phyloP scores from a whole-genome alignment of 2,797 vertebrate genomes.

The Tiaroga cobitis region DNA sequence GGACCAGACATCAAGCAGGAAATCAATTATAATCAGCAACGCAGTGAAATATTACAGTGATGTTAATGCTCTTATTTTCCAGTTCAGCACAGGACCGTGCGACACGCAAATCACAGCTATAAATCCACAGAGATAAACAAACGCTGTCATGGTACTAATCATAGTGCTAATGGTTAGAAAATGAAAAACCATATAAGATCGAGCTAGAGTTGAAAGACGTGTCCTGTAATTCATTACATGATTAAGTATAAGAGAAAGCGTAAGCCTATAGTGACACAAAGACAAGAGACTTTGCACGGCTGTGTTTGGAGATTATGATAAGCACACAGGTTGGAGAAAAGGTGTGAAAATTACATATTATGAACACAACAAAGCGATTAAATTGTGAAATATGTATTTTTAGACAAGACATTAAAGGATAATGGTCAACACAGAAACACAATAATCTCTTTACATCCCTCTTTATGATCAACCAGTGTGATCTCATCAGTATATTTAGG shows the following conservation, averaged over 20 bases:
- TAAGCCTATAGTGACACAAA: constrained; percentile 9
- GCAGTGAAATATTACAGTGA: constrained; percentile 41
- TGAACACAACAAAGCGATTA: background rate
- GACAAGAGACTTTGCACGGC: constrained; percentile 13
- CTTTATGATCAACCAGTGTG: background rate
- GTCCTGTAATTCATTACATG: constrained; percentile 26
- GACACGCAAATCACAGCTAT: constrained; percentile 31
- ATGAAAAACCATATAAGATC: constrained; percentile 23
- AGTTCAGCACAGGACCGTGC: constrained; percentile 9
- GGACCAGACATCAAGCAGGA: constrained; percentile 22
- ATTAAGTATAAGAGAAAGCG: constrained; percentile 12
- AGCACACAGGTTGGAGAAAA: background rate
- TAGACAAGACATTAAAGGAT: constrained; percentile 1
- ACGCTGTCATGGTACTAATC: constrained; percentile 22
- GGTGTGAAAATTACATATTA: constrained; percentile 1
- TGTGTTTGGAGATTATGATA: background rate
- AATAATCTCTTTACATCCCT: background rate
- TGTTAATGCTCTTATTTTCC: constrained; percentile 44
- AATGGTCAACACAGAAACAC: constrained; percentile 6
- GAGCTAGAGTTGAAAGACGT: constrained; percentile 25
- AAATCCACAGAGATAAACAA: constrained; percentile 41
- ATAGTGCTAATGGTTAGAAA: constrained; percentile 36
- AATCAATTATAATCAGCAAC: constrained; percentile 46
- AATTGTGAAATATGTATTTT: constrained; percentile 13
- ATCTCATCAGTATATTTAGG: background rate